Conservation (phyloP, 2,113 vertebrate species). For the Hydrochoerus hydrochaeris region DNA sequence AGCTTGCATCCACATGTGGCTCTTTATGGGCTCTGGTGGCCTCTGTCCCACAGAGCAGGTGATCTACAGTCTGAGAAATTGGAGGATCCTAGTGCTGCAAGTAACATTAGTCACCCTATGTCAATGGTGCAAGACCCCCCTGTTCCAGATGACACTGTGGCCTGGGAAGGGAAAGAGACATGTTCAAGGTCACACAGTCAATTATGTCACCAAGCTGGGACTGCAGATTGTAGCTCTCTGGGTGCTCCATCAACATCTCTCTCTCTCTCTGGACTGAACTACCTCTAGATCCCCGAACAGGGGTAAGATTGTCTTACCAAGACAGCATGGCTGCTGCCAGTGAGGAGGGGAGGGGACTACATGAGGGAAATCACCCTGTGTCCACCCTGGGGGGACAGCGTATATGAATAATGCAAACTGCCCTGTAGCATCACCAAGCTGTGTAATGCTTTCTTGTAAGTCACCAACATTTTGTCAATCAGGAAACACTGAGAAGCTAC, state of each 20-base stretch:
- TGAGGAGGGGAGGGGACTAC: background rate
- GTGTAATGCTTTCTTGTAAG: background rate
- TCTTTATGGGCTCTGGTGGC: background rate
- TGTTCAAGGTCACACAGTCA: background rate
- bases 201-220: background rate
- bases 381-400: background rate
- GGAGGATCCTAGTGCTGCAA: background rate
- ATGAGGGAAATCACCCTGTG: too few species aligned
- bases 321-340: background rate
- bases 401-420: background rate
- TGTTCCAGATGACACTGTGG: background rate
- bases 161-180: background rate
- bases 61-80: background rate
- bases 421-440: background rate
- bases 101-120: background rate
- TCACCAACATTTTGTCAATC: background rate
- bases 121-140: background rate
- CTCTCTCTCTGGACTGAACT: background rate
- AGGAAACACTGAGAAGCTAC: background rate
- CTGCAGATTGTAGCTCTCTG: background rate
- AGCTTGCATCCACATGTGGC: background rate
- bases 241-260: background rate
- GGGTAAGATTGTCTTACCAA: background rate
- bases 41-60: background rate
- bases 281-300: background rate